Conservation (phyloP, 2,113 vertebrate genomes). For the Beaufortia kweichowensis region DNA sequence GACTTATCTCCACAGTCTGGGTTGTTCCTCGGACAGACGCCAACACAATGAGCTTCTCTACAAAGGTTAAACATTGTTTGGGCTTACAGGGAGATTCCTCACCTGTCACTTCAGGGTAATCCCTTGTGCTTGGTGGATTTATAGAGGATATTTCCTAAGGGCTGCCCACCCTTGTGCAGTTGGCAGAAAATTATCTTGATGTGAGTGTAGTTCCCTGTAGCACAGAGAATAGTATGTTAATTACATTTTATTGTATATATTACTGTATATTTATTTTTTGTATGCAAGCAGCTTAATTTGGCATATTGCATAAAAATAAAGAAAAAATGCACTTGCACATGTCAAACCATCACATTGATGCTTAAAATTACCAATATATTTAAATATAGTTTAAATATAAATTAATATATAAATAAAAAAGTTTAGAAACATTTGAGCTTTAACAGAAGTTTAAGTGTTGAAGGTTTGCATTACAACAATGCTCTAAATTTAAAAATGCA, state of each 20-base stretch:
- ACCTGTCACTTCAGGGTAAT: conserved; percentile 43
- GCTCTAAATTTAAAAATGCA: too few relatives aligned
- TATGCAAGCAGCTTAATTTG: too few relatives aligned
- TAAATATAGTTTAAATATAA: too few relatives aligned
- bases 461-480: too few relatives aligned
- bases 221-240: background rate
- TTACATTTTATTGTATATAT: background rate
- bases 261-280: too few relatives aligned
- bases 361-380: too few relatives aligned
- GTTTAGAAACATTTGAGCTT: too few relatives aligned
- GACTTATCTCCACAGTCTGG: background rate
- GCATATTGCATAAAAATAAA: too few relatives aligned
- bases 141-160: conserved; percentile 30
- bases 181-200: background rate
- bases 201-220: conserved; percentile 6
- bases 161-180: conserved; percentile 23
- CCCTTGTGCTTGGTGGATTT: conserved; percentile 12
- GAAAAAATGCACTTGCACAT: too few relatives aligned
- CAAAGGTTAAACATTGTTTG: conserved; percentile 33
- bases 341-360: too few relatives aligned
- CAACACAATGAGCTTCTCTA: conserved; percentile 23
- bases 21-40: conserved; percentile 31
- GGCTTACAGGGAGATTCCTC: conserved; percentile 36
- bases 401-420: too few relatives aligned
- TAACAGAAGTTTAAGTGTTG: too few relatives aligned